Evolutionary conservation across 2,797 vertebrate genomes (phyloP).

Genomic region (Nannoperca obscura): DNA sequence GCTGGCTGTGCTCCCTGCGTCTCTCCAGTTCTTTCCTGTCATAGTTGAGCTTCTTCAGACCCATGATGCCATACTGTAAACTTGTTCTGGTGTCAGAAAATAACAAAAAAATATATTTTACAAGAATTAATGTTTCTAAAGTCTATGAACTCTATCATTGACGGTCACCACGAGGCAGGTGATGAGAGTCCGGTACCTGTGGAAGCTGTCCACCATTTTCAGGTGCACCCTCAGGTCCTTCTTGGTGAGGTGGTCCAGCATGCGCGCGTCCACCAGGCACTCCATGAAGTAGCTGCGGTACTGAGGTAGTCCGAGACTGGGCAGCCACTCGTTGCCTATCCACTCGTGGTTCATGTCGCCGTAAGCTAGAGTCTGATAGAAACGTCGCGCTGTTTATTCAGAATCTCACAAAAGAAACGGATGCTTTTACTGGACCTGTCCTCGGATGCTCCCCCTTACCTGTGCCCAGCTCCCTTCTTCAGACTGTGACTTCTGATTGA

Average conservation of each 20-base stretch:
- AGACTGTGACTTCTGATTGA: conserved; percentile 90
- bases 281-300: conserved; percentile 99
- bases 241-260: conserved; percentile 98
- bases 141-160: background rate
- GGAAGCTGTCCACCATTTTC: conserved; percentile 99
- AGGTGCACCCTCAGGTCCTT: conserved; percentile 98
- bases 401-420: background rate
- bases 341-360: conserved; percentile 99
- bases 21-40: conserved; percentile 98
- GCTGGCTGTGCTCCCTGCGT: conserved; percentile 94
- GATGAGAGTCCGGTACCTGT: conserved; percentile 86
- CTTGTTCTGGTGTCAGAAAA: conserved; percentile 90
- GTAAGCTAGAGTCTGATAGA: conserved; percentile 92
- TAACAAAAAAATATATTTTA: background rate
- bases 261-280: conserved; percentile 97
- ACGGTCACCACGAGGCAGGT: background rate
- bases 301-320: conserved; percentile 97
- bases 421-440: background rate
- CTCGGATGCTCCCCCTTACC: conserved; percentile 82
- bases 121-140: background rate
- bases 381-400: background rate
- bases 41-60: conserved; percentile 98
- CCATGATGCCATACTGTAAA: conserved; percentile 99
- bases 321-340: conserved; percentile 99
- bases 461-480: conserved; percentile 99